Conservation (phyloP, 2,113 vertebrate species). For the Upupa epops region DNA sequence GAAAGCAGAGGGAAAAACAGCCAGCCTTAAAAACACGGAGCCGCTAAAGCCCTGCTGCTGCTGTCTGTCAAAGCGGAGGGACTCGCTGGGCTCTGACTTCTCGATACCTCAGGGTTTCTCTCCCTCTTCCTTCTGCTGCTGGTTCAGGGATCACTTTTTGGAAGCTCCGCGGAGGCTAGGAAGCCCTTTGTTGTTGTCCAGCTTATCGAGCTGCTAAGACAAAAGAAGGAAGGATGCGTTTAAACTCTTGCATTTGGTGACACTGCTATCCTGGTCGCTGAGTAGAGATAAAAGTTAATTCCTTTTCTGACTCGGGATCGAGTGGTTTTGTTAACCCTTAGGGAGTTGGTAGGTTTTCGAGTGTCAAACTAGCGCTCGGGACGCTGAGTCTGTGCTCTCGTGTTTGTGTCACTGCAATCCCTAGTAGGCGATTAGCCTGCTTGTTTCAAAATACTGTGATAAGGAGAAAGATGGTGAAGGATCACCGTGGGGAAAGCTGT, state of each 20-base stretch:
- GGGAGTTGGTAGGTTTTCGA: not conserved
- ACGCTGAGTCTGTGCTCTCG: rapidly evolving
- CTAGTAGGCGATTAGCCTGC: not conserved
- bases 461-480: not conserved
- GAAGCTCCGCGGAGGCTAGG: not conserved
- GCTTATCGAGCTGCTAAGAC: not conserved
- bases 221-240: too few relatives aligned
- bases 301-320: not conserved
- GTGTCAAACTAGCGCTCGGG: not conserved
- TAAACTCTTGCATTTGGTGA: not conserved
- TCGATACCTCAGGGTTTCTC: not conserved
- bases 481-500: not conserved
- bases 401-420: not conserved
- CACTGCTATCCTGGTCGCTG: not conserved
- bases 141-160: slow-evolving; percentile 10
- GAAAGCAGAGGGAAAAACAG: slow-evolving; percentile 46
- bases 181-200: not conserved
- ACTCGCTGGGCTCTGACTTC: slow-evolving; percentile 11
- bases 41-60: slow-evolving; percentile 66
- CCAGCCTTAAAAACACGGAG: slow-evolving; percentile 35
- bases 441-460: not conserved
- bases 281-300: slow-evolving; percentile 69
- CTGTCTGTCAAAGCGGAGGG: slow-evolving; percentile 73
- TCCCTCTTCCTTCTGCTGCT: not conserved
- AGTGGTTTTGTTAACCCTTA: slow-evolving; percentile 64